Percentiles rank a stretch among this genome's conserved stretches.
Conservation (phyloP, 2,797 vertebrate genomes). For the Clarias fuscus region DNA sequence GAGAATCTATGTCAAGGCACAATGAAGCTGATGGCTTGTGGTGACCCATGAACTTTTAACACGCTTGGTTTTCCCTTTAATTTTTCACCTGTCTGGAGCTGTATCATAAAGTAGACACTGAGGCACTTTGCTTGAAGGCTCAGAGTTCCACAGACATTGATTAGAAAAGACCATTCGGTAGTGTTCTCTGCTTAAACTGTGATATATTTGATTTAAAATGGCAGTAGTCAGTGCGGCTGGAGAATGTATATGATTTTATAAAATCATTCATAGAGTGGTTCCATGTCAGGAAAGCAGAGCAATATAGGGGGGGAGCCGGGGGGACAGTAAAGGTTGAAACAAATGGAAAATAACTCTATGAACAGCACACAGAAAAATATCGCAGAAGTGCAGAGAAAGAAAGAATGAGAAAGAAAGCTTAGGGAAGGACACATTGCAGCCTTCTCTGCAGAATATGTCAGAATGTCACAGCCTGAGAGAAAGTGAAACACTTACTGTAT, state of each 20-base stretch:
- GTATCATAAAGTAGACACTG: background rate
- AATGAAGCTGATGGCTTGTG: background rate
- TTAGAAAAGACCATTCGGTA: background rate
- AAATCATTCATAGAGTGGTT: background rate
- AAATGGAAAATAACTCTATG: background rate
- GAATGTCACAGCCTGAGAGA: background rate
- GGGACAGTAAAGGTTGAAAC: background rate
- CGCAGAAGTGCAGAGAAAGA: background rate
- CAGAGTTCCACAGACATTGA: background rate
- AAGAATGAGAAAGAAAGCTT: background rate
- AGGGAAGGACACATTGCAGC: background rate
- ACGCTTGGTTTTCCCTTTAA: conserved; percentile 2
- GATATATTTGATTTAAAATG: background rate
- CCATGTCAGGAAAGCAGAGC: background rate
- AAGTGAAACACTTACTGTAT: background rate
- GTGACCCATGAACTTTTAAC: background rate
- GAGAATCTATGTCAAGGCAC: background rate
- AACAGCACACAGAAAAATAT: background rate
- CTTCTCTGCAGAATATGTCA: background rate
- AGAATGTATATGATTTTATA: background rate
- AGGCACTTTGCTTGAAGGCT: conserved; percentile 3
- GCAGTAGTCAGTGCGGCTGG: background rate
- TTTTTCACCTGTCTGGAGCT: conserved; percentile 47
- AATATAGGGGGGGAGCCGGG: background rate
- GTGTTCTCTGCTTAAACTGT: background rate